These are phyloP conservation scores for Hanleya hanleyi DNA, from an alignment of 2,888 invertebrate species.

Conservation along the genomic window DNA sequence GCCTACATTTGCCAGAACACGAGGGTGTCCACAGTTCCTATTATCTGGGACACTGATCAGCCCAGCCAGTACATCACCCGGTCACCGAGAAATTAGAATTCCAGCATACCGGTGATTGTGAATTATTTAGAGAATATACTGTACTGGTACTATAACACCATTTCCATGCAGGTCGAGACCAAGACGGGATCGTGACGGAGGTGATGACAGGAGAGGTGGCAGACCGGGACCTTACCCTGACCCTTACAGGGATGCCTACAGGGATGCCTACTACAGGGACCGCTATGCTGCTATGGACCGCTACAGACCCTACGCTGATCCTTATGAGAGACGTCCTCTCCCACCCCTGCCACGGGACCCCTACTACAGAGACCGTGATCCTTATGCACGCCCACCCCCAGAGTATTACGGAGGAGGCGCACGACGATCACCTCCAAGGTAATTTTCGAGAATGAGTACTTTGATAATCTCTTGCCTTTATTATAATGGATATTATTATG, in stretches of 20 bases:
- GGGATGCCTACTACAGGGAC: conserved; percentile 57
- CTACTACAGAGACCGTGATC: conserved; percentile 47
- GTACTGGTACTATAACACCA: no score
- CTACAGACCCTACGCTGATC: conserved; percentile 59
- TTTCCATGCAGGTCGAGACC: background rate
- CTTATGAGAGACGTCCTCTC: conserved; percentile 56
- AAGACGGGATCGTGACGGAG: background rate
- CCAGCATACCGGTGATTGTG: no score
- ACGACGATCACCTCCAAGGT: conserved; percentile 28
- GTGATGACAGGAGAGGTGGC: background rate
- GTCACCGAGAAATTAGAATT: no score
- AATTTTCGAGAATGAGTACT: no score
- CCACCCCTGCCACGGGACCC: conserved; percentile 44
- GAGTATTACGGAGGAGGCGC: conserved; percentile 52
- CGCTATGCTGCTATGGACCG: conserved; percentile 54
- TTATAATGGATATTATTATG: no score
- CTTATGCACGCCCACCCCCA: conserved; percentile 58
- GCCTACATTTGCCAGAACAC: no score
- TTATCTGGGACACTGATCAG: no score
- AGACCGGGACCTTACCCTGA: conserved; percentile 13
- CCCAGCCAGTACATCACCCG: no score
- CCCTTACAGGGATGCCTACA: conserved; percentile 45
- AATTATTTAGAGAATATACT: no score
- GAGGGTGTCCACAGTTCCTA: no score
- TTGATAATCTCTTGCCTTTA: no score